Conservation (phyloP, 2,888 invertebrate species). For the Torymus texanus region DNA sequence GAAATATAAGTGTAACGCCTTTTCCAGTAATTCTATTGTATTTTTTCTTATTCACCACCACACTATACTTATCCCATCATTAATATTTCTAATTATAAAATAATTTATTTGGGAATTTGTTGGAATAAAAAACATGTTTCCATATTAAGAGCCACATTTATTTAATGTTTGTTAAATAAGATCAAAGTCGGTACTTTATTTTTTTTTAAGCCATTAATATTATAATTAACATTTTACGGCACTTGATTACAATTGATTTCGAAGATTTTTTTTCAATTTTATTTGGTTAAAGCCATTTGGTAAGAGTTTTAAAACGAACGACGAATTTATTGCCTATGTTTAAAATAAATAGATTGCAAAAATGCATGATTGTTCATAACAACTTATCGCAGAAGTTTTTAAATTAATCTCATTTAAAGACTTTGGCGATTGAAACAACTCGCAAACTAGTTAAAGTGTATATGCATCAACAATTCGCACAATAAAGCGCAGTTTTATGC, state of each 20-base stretch:
- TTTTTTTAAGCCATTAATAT: slow-evolving; percentile 33
- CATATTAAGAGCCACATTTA: slow-evolving; percentile 48
- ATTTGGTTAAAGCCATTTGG: slow-evolving; percentile 45
- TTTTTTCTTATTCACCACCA: slow-evolving; percentile 7
- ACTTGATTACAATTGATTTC: slow-evolving; percentile 47
- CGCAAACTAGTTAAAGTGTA: slow-evolving; percentile 43
- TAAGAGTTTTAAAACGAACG: slow-evolving; percentile 35
- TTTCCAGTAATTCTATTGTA: slow-evolving; percentile 62
- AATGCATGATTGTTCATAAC: slow-evolving; percentile 29
- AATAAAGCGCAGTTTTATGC: slow-evolving; percentile 32
- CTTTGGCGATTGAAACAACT: slow-evolving; percentile 29
- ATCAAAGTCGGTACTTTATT: slow-evolving; percentile 29
- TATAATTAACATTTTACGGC: slow-evolving; percentile 37
- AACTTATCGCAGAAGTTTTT: slow-evolving; percentile 31
- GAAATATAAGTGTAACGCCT: slow-evolving; percentile 74
- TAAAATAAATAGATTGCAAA: slow-evolving; percentile 41
- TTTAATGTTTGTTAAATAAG: slow-evolving; percentile 47
- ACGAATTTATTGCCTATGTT: slow-evolving; percentile 18
- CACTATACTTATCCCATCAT: not conserved
- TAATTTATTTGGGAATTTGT: not conserved
- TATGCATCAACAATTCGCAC: slow-evolving; percentile 40
- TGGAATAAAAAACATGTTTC: slow-evolving; percentile 30
- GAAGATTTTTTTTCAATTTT: slow-evolving; percentile 24
- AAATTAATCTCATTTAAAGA: slow-evolving; percentile 27
- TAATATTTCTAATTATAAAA: not conserved